Evolutionary conservation across 2,888 invertebrate species (phyloP), one percentile per base, ranked within the genome.

Genomic region (Microctonus hyperodae): DNA sequence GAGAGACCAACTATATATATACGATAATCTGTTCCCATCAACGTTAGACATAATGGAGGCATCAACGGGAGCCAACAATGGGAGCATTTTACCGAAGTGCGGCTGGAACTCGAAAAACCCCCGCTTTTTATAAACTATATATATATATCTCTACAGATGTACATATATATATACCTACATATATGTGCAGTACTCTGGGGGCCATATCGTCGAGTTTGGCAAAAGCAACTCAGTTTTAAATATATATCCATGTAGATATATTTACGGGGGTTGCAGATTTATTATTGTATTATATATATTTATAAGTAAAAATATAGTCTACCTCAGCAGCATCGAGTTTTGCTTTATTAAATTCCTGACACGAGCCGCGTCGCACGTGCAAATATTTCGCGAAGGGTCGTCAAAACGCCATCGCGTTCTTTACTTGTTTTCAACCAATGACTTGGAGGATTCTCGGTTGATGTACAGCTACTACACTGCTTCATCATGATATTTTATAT

Each of bases 311-410:
- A 20, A 56, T 40, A 63, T 25, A 28, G 7, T 63, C 68, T 67
- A 68, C 65, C 72, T 71, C 68, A 66, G 72, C 60, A 50, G 35
- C 37, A 60, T 64, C 69, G 62, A 67, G 72, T 69, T 74, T 76
- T 76, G 76, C 80, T 83, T 83, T 83, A 83, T 83, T 83, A 83
- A 83, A 83, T 83, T 82, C 82, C 82, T 81, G 76, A 79, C 80
- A 78, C 80, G 77, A 76, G 73, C 71, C 72, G 70, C 71, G 66
- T 75, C 70, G 79, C 82, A 81, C 82, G 82, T 82, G 82, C 82
- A 80, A 81, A 81, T 81, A 81, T 80, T 64, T 80, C 77, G 64
- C 65, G 61, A 65, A 66, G 67, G 67, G 65, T 60, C 50, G 58
- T 25, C 37, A 44, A 16, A n/a, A 25, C 44, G 40, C 35, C 33